phyloP scores from a whole-genome alignment of 2,888 invertebrate species.

The Caenorhabditis imperialis region DNA sequence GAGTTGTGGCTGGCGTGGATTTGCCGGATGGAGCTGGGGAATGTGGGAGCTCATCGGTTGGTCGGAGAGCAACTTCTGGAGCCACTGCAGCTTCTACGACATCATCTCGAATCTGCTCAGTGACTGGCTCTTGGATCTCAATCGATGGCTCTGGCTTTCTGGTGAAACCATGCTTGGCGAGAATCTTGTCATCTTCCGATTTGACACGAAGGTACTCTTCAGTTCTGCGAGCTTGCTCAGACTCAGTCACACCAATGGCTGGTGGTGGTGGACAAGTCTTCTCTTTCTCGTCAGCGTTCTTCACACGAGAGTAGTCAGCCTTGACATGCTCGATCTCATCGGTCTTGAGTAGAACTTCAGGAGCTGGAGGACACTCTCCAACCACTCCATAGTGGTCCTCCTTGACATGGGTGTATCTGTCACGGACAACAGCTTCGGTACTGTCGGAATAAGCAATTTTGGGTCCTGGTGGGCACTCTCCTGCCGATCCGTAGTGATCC shows the following conservation, averaged over 20 bases:
- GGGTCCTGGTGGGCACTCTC: slow-evolving; percentile 31
- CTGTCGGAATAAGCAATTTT: slow-evolving; percentile 39
- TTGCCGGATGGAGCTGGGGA: slow-evolving; percentile 65
- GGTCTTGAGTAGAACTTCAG: slow-evolving; percentile 23
- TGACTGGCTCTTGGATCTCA: slow-evolving; percentile 64
- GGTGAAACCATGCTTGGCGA: slow-evolving; percentile 61
- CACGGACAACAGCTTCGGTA: slow-evolving; percentile 24
- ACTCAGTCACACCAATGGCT: slow-evolving; percentile 39
- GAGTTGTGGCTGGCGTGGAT: slow-evolving; percentile 75
- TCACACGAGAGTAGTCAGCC: slow-evolving; percentile 18
- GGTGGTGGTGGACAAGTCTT: slow-evolving; percentile 31
- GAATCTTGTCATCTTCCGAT: slow-evolving; percentile 67
- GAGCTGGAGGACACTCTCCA: slow-evolving; percentile 24
- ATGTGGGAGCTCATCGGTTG: slow-evolving; percentile 62
- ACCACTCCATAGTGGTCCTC: slow-evolving; percentile 19
- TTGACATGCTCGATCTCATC: slow-evolving; percentile 19
- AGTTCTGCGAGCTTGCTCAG: slow-evolving; percentile 53
- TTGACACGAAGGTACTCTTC: slow-evolving; percentile 64
- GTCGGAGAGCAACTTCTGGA: slow-evolving; percentile 55
- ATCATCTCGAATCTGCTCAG: slow-evolving; percentile 54
- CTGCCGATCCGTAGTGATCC: slow-evolving; percentile 15
- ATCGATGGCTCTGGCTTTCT: slow-evolving; percentile 56
- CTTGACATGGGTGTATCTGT: slow-evolving; percentile 16
- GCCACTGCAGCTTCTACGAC: slow-evolving; percentile 52
- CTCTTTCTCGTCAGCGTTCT: slow-evolving; percentile 18